Evolutionary conservation across 2,888 invertebrate genomes (phyloP), one percentile per base, ranked within the genome.

Genomic region (Lasioglossum malachurum): DNA sequence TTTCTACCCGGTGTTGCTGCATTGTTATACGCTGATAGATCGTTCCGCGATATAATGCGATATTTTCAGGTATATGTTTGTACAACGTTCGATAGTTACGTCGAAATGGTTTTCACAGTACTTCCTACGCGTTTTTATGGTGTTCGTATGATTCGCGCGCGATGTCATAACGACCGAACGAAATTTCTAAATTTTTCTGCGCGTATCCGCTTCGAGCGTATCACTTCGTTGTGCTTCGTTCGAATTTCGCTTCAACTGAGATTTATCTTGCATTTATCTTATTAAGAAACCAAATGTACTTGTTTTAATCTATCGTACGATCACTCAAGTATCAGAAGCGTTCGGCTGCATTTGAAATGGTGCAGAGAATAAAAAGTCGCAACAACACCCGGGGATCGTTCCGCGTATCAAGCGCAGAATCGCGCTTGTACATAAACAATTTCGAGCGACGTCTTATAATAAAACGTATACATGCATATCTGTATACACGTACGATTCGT

Each of bases 1-100:
- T 96, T 96, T 96, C 92, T 86, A 91, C 92, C 46, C 92, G 91
- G 82, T 92, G 93, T 77, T 93, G 93, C 92, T 94, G 94, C 94
- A 94, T 93, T 84, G 76, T 87, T 86, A 69, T 53, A 73, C 78
- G 72, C 75, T 75, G 80, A 77, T 64, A n/a, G 71, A 41, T 76
- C 82, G 73, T 78, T 35, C 53, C 19, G 23, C 76, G 64, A 14
- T 71, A 23, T 23, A 69, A 69, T 69, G n/a, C 73, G 69, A 86
- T 78, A 64, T 76, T 16, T 57, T 27, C 69, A 10, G 14, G 44
- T 77, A 67, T 60, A 16, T 27, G 12, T n/a, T 41, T 12, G 23
- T 23, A 14, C 14, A 49, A 60, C 35, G 38, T 38, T 79, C 27
- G 10, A 35, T 35, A n/a, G 53, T 27, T 57, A 27, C 74, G 75